These are phyloP conservation scores for Gulo gulo DNA, from an alignment of 2,113 vertebrate genomes.

Conservation along the genomic window DNA sequence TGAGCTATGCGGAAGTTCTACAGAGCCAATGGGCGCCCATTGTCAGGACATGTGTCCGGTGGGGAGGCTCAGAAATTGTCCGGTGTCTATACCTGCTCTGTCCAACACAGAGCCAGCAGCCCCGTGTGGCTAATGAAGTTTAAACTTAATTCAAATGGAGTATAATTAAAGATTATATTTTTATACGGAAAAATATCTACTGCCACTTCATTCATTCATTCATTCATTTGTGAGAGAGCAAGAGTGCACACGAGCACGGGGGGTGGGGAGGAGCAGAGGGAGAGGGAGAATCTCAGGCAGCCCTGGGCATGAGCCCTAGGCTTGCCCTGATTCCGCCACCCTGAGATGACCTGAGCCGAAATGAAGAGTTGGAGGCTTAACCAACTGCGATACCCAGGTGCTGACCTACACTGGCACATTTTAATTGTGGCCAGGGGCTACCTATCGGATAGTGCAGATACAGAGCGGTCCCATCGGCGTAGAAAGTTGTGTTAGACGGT, in stretches of 20 bases:
- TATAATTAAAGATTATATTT: background rate
- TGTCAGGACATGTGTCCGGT: background rate
- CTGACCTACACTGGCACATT: background rate
- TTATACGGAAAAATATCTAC: too few relatives aligned
- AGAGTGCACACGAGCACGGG: too few relatives aligned
- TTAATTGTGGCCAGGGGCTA: background rate
- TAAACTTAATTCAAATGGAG: slow-evolving; percentile 2
- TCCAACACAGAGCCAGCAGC: background rate
- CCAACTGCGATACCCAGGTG: background rate
- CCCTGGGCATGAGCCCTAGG: background rate
- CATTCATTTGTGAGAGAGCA: too few relatives aligned
- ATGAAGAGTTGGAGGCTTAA: background rate
- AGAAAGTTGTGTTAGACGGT: background rate
- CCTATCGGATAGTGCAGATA: background rate
- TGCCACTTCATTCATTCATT: too few relatives aligned
- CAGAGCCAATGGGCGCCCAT: background rate
- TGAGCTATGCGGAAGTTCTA: background rate
- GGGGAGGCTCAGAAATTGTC: background rate
- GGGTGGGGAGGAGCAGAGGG: too few relatives aligned
- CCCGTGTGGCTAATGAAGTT: background rate
- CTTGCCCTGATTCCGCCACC: background rate
- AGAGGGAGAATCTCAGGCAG: background rate
- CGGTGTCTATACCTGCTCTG: background rate
- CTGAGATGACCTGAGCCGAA: background rate
- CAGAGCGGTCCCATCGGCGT: background rate